Evolutionary conservation across 2,888 invertebrate genomes (phyloP).

Genomic region (Lycia hirtaria): DNA sequence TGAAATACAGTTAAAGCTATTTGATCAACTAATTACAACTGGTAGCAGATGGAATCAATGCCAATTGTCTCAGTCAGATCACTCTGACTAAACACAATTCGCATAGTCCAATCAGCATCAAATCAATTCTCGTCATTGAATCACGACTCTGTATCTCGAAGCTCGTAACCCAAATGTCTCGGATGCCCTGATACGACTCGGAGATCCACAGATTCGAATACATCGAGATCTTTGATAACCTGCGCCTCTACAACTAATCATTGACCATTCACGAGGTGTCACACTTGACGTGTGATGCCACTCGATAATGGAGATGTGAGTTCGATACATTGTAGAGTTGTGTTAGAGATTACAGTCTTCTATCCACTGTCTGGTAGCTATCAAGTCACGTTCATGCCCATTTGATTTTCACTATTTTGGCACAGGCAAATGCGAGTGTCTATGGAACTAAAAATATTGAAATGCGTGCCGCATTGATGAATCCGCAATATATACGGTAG

Average conservation of each 20-base stretch:
- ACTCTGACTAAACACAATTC: constrained; percentile 47
- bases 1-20: constrained; percentile 23
- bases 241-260: constrained; percentile 44
- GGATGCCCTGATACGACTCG: constrained; percentile 66
- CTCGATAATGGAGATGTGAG: constrained; percentile 36
- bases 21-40: constrained; percentile 37
- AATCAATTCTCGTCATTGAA: constrained; percentile 70
- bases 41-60: constrained; percentile 40
- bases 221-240: constrained; percentile 50
- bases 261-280: constrained; percentile 47
- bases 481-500: too few relatives aligned
- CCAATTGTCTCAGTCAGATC: constrained; percentile 39
- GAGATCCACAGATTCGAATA: constrained; percentile 70
- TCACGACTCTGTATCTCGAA: constrained; percentile 63
- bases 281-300: constrained; percentile 38
- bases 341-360: too few relatives aligned
- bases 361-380: too few relatives aligned
- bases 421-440: too few relatives aligned
- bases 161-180: constrained; percentile 74
- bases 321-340: constrained; percentile 19
- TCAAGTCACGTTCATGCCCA: too few relatives aligned
- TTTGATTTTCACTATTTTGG: too few relatives aligned
- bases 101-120: constrained; percentile 52
- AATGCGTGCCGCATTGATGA: too few relatives aligned
- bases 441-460: too few relatives aligned